phyloP scores from a whole-genome alignment of 2,888 invertebrate species.

The Ophion ellenae region DNA sequence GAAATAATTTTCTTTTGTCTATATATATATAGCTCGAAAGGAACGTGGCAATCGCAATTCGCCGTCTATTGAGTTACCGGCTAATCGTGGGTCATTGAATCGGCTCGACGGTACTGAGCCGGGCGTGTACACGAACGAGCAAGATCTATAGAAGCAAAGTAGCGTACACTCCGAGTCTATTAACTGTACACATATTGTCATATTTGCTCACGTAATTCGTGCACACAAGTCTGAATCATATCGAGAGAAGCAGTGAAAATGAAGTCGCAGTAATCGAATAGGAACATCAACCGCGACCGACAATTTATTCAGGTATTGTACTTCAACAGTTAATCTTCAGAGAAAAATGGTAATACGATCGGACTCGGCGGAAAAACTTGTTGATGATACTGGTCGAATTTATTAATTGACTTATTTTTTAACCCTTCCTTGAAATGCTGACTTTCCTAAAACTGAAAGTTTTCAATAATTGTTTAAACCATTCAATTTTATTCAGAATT shows the following conservation, averaged over 20 bases:
- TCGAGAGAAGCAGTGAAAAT: conserved; percentile 12
- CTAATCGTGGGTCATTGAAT: conserved; percentile 59
- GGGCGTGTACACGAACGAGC: conserved; percentile 1
- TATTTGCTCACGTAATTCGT: conserved; percentile 25
- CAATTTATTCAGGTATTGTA: background rate
- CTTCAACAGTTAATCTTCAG: background rate
- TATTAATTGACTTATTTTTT: no score
- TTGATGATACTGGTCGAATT: no score
- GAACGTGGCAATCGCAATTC: conserved; percentile 48
- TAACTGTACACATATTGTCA: conserved; percentile 20
- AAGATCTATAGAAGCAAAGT: conserved; percentile 28
- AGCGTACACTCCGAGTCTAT: conserved; percentile 16
- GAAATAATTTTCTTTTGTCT: background rate
- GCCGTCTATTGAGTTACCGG: conserved; percentile 44
- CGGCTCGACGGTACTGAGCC: conserved; percentile 30
- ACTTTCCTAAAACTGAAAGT: no score
- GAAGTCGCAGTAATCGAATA: conserved; percentile 1
- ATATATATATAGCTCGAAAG: background rate
- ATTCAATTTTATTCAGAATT: no score
- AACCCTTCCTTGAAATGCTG: no score
- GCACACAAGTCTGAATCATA: conserved; percentile 5
- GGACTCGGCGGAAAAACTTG: no score
- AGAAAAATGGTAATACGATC: no score
- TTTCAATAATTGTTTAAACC: no score
- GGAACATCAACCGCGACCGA: background rate